Conservation (phyloP, 2,113 vertebrate genomes). For the Ia io region DNA sequence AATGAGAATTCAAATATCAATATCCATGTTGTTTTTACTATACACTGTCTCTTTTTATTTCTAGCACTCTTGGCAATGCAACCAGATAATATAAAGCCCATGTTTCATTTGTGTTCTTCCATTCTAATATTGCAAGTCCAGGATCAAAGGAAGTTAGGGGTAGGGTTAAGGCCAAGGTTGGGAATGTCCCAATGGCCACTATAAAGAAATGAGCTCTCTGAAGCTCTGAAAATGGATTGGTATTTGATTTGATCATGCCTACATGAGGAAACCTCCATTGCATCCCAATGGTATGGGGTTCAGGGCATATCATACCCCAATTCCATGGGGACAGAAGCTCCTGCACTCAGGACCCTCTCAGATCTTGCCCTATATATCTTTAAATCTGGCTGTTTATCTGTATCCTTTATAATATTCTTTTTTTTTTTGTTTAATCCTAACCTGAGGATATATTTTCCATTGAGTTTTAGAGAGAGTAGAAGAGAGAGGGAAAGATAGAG, state of each 20-base stretch:
- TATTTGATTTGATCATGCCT: background rate
- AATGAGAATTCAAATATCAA: background rate
- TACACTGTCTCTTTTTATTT: background rate
- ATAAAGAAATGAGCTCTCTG: background rate
- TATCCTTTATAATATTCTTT: background rate
- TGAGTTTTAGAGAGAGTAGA: too few species aligned
- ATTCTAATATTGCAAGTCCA: background rate
- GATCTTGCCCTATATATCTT: background rate
- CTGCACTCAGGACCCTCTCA: background rate
- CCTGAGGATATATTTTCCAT: too few species aligned
- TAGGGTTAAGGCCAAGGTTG: background rate
- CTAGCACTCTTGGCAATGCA: background rate
- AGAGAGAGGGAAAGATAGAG: too few species aligned
- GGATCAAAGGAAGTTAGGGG: background rate
- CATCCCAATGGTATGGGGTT: background rate
- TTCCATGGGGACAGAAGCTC: background rate
- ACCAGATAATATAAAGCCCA: background rate
- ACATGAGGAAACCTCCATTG: background rate
- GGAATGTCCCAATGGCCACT: background rate
- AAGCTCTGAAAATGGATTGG: background rate
- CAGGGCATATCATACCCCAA: background rate
- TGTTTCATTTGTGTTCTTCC: background rate
- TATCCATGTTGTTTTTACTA: background rate
- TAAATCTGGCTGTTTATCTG: background rate
- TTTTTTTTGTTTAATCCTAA: too few species aligned